phyloP scores from a whole-genome alignment of 2,797 vertebrate genomes.

The Ataeniobius toweri region DNA sequence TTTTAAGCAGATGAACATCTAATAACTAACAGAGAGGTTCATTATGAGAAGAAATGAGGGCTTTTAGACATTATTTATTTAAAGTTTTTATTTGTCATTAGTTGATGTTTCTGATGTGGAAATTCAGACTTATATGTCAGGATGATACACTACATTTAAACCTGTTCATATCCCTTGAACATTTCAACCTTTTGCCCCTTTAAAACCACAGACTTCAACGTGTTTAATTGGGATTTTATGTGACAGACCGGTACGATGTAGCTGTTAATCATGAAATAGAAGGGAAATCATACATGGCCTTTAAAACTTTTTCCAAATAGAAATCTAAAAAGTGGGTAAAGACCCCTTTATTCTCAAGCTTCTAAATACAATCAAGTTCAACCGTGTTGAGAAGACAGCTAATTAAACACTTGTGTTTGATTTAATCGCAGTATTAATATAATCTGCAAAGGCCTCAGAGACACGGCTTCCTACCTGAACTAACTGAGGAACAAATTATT shows the following conservation, averaged over 20 bases:
- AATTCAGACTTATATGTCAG: not conserved
- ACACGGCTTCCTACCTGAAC: not conserved
- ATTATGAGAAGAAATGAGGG: slow-evolving; percentile 30
- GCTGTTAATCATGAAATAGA: not conserved
- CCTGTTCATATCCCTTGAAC: not conserved
- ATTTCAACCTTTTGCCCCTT: not conserved
- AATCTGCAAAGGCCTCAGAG: not conserved
- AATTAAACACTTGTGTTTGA: not conserved
- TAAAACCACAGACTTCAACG: not conserved
- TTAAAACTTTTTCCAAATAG: not conserved
- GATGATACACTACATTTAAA: not conserved
- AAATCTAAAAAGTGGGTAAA: not conserved
- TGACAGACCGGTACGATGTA: not conserved
- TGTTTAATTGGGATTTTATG: not conserved
- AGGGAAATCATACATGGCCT: not conserved
- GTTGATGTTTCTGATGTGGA: not conserved
- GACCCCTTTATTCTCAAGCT: not conserved
- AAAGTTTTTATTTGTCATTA: slow-evolving; percentile 1
- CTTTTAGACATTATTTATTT: slow-evolving; percentile 20
- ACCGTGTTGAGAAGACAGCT: not conserved
- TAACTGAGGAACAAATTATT: too few species aligned
- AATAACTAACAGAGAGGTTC: slow-evolving; percentile 35
- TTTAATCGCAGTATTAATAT: not conserved
- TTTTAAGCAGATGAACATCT: slow-evolving; percentile 45
- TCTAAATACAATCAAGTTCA: not conserved